A percentile compares a stretch with the other conserved stretches of the same genome.
Conservation (phyloP, 92 coral and sea anemone species). For the Palythoa caribaeorum region DNA sequence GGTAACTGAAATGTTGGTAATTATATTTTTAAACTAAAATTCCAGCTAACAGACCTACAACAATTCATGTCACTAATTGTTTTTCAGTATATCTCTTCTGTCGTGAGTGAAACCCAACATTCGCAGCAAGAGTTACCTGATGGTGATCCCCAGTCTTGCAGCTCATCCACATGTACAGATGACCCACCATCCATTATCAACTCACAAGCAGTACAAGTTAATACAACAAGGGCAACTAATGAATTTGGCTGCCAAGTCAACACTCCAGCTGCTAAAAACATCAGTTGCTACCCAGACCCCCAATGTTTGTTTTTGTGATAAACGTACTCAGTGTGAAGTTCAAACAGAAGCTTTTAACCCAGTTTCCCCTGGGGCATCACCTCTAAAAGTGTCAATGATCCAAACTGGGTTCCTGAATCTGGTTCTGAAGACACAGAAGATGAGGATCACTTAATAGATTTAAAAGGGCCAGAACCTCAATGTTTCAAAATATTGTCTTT, state of each 20-base stretch:
- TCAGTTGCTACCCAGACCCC: conserved; percentile 12
- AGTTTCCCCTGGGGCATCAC: conserved; percentile 7
- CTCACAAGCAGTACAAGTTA: neutral
- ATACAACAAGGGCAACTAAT: neutral
- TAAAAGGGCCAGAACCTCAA: conserved; percentile 3
- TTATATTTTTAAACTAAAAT: too few relatives aligned
- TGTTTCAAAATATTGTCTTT: conserved; percentile 17
- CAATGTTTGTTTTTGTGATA: neutral
- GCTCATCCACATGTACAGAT: neutral
- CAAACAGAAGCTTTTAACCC: neutral
- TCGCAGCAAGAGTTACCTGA: neutral
- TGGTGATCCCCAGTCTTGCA: neutral
- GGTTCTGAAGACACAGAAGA: neutral
- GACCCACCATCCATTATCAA: neutral
- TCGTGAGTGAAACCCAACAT: neutral
- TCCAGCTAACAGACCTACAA: neutral
- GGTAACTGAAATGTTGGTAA: neutral
- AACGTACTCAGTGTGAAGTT: neutral
- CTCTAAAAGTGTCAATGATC: neutral
- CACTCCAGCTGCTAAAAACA: conserved; percentile 18
- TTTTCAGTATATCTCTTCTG: neutral
- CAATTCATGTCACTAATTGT: too few relatives aligned
- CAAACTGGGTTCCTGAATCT: neutral
- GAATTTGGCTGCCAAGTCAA: conserved; percentile 24
- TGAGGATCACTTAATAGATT: neutral